Evolutionary conservation across 2,888 invertebrate species (phyloP), one percentile per base, ranked within the genome.

Genomic region (Macaria notata): DNA sequence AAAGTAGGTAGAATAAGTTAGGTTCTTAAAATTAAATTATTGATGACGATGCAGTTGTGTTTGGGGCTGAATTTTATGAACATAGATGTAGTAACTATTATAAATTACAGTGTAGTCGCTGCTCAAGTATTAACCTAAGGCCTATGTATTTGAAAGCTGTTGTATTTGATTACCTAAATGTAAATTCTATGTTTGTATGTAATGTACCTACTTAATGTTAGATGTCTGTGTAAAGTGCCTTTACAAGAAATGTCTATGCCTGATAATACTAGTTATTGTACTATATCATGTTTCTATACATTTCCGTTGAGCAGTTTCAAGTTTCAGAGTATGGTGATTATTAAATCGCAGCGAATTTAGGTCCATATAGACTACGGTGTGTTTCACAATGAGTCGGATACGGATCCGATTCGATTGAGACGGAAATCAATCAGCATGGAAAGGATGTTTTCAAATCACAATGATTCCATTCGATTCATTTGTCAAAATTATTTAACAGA

Each of bases 11-110:
- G 33, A 52, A 52, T 61, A 46, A 4, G 33, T 36, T 6, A 36
- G 33, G 33, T 36, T 36, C 4, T 36, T 6, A 61, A 59, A 50
- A 59, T 60, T 47, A 56, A 44, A 33, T 36, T 54, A 56, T 39
- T 44, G 44, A 49, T 19, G 54, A 58, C 61, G 51, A 61, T 45
- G 56, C 61, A 61, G 49, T 56, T 66, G 55, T 42, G 31, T 56
- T 39, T 53, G 47, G 46, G 33, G 39, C 44, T 41, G 33, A 45
- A 49, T 33, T 9, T 29, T 46, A 42, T 19, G 1, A 19, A 19
- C 1, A 19, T 58, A 41, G 8, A 48, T 49, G 42, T 45, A 59
- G 7, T 47, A 48, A 49, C 51, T 48, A 58, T 42, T 52, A 48
- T 39, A 49, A n/a, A 41, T 42, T 49, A 50, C 54, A 33, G 31